Evolutionary conservation across 2,888 invertebrate genomes (phyloP).

Genomic region (Hyalella azteca): DNA sequence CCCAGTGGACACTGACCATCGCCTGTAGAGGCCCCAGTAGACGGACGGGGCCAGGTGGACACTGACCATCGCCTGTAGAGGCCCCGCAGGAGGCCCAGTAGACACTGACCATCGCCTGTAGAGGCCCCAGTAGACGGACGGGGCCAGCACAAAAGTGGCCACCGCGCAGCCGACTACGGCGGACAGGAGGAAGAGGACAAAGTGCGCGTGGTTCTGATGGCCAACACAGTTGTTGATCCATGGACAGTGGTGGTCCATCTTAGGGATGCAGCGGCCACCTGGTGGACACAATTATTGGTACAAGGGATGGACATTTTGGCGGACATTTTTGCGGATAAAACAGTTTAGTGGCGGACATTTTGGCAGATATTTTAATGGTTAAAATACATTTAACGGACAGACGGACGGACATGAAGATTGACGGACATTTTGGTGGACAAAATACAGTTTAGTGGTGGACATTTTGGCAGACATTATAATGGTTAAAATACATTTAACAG

Average conservation of each 20-base stretch:
- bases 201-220: constrained; percentile 90
- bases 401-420: no score
- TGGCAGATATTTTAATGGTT: no score
- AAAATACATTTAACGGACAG: no score
- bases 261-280: constrained; percentile 89
- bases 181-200: constrained; percentile 83
- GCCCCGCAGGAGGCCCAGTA: no score
- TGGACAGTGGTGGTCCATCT: constrained; percentile 98
- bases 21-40: constrained; percentile 76
- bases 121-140: constrained; percentile 76
- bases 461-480: no score
- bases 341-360: no score
- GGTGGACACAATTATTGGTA: constrained; percentile 46
- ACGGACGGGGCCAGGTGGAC: constrained; percentile 73
- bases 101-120: constrained; percentile 65
- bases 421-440: no score
- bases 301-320: no score
- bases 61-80: no score
- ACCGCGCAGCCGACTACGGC: constrained; percentile 90
- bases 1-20: neutral
- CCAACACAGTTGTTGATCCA: constrained; percentile 99
- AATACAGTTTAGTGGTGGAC: no score
- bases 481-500: no score
- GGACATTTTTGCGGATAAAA: no score
- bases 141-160: constrained; percentile 74